Evolutionary conservation across 2,888 invertebrate genomes (phyloP), one percentile per base, ranked within the genome.

Genomic region (Oxytorus armatus): DNA sequence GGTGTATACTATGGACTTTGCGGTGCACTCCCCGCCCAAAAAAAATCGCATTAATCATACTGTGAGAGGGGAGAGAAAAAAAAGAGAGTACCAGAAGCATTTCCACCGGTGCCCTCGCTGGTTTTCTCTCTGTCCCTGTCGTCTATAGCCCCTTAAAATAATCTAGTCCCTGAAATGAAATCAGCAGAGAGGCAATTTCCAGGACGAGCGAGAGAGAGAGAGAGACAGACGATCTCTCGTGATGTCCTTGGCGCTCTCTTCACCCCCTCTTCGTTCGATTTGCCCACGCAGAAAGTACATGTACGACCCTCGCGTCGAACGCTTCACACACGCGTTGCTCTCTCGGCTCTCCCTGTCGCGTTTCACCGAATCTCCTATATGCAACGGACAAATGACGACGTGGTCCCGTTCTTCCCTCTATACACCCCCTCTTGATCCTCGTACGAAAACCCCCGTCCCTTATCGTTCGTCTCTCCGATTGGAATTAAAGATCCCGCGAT

Each of bases 401-500:
- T 85, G 87, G 83, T 82, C 63, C 85, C 81, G 84, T 69, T 25
- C 65, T 14, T 16, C 70, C 59, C 72, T 47, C 25, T 36, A 39
- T 21, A n/a, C 18, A 11, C 14, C 36, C 33, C 47, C 51, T 47
- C 61, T 57, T 49, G 14, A 55, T 63, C 68, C 68, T 68, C 44
- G n/a, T n/a, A n/a, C n/a, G n/a, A n/a, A n/a, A 49, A 39, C 85
- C 84, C 85, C 84, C 85, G 85, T 84, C 88, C 85, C 87, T 83
- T 79, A 73, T 66, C 73, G 51, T 59, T 57, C 77, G 72, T 73
- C 81, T 75, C 81, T 69, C 79, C 78, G 83, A 77, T 86, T 86
- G 90, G 90, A 92, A 92, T 92, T 92, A 92, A 92, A 92, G 92
- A 92, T 92, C 86, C 84, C 84, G 85, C 87, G 91, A 92, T 92